Percentiles rank a stretch among this genome's conserved stretches.
Conservation (phyloP, 2,888 invertebrate genomes). For the Dorcus hopei region DNA sequence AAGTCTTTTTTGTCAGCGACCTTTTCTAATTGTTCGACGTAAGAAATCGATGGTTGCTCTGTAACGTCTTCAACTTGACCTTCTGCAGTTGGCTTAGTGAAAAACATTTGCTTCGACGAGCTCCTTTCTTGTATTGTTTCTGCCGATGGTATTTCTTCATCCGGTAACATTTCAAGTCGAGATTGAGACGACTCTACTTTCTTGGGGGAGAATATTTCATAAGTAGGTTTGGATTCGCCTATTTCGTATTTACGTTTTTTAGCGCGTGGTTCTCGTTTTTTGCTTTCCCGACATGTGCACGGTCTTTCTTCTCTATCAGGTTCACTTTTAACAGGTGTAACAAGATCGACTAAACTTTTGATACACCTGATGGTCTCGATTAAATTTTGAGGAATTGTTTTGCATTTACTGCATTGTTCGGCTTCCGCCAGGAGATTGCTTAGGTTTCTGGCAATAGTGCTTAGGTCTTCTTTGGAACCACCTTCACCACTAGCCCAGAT, state of each 20-base stretch:
- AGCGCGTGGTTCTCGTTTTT: not conserved
- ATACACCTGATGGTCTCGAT: constrained; percentile 38
- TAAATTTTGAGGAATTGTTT: constrained; percentile 28
- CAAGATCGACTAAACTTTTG: constrained; percentile 40
- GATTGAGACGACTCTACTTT: not conserved
- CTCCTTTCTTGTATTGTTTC: not conserved
- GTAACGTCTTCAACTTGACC: not conserved
- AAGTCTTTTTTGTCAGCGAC: too few relatives aligned
- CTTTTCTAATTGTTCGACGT: too few relatives aligned
- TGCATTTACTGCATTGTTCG: constrained; percentile 15
- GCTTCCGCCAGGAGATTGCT: constrained; percentile 22
- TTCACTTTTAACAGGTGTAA: constrained; percentile 12
- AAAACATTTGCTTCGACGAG: not conserved
- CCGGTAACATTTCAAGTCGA: not conserved
- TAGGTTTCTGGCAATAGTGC: constrained; percentile 24
- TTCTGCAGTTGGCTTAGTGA: not conserved
- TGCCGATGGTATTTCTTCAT: not conserved
- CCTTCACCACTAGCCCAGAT: not conserved
- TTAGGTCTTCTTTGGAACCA: constrained; percentile 11
- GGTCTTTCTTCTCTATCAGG: not conserved
- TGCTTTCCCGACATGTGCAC: not conserved
- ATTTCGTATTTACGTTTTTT: not conserved
- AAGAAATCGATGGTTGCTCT: not conserved
- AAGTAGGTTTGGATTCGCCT: not conserved
- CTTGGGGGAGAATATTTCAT: not conserved